A percentile compares a stretch with the other conserved stretches of the same genome.
Evolutionary conservation across 2,888 invertebrate genomes (phyloP).

Genomic region (Hanleya hanleyi): DNA sequence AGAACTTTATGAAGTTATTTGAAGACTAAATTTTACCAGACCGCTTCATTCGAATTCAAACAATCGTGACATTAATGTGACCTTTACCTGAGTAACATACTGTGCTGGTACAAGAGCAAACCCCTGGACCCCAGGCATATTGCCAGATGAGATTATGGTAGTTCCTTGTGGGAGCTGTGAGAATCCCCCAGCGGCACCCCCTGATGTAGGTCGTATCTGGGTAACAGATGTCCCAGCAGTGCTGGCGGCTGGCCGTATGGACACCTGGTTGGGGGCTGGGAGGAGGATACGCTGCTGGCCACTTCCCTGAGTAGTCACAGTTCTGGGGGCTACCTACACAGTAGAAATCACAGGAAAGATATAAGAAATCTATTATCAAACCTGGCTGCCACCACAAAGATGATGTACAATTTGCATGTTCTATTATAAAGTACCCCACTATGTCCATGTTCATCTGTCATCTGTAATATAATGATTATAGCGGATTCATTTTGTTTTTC

Average conservation of each 20-base stretch:
- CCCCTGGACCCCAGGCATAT: slow-evolving; percentile 57
- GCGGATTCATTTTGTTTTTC: too few relatives aligned
- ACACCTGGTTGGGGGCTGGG: slow-evolving; percentile 55
- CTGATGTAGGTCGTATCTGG: slow-evolving; percentile 66
- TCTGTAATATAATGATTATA: too few relatives aligned
- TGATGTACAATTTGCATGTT: too few relatives aligned
- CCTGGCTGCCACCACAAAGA: too few relatives aligned
- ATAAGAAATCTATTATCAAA: too few relatives aligned
- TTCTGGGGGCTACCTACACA: too few relatives aligned
- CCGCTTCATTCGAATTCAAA: neutral
- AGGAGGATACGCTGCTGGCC: slow-evolving; percentile 64
- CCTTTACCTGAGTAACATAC: slow-evolving; percentile 75
- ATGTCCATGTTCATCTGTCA: too few relatives aligned
- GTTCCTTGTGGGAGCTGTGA: slow-evolving; percentile 64
- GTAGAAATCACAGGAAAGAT: too few relatives aligned
- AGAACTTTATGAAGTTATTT: too few relatives aligned
- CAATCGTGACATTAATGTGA: neutral
- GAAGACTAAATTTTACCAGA: too few relatives aligned
- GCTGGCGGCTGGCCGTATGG: slow-evolving; percentile 31
- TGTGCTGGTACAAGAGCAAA: slow-evolving; percentile 79
- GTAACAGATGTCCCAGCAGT: neutral
- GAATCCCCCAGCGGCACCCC: slow-evolving; percentile 64
- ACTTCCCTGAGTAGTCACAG: neutral
- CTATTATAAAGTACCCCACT: too few relatives aligned
- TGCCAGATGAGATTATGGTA: slow-evolving; percentile 64